phyloP scores from a whole-genome alignment of 2,797 vertebrate genomes.

The Sebastes cheni region DNA sequence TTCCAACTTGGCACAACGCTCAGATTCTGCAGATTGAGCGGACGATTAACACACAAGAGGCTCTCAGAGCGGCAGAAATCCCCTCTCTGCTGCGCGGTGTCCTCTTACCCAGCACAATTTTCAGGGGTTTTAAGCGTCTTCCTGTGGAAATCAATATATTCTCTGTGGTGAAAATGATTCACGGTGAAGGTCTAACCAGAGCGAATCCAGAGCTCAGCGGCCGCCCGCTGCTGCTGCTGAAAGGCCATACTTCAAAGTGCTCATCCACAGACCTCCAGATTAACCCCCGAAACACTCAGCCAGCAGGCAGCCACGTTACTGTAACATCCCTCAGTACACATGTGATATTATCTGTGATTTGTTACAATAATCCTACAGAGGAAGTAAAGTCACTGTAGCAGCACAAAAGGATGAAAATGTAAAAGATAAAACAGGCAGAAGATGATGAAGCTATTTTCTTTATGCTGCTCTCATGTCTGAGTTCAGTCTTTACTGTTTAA shows the following conservation, averaged over 20 bases:
- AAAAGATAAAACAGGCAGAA: background rate
- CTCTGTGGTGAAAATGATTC: conserved; percentile 90
- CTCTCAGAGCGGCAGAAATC: conserved; percentile 87
- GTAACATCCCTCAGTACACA: background rate
- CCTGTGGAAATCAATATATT: conserved; percentile 94
- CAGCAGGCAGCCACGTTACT: background rate
- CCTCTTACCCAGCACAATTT: conserved; percentile 87
- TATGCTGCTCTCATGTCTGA: background rate
- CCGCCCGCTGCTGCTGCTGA: conserved; percentile 84
- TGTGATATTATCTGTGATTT: background rate
- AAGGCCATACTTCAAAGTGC: conserved; percentile 78
- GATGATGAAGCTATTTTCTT: background rate
- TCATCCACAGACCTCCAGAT: conserved; percentile 65
- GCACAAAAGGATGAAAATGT: no score
- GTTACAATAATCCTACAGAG: background rate
- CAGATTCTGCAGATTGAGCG: conserved; percentile 62
- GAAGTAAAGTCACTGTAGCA: background rate
- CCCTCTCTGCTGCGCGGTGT: conserved; percentile 85
- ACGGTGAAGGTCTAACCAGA: conserved; percentile 85
- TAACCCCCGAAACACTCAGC: background rate
- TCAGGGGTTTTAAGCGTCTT: conserved; percentile 91
- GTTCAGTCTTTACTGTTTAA: background rate
- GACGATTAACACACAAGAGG: conserved; percentile 85
- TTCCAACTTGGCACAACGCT: conserved; percentile 64
- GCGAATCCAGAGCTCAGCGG: conserved; percentile 83